Evolutionary conservation across 1,140 invertebrate species (phyloP).

Genomic region (Trachymyrmex septentrionalis): DNA sequence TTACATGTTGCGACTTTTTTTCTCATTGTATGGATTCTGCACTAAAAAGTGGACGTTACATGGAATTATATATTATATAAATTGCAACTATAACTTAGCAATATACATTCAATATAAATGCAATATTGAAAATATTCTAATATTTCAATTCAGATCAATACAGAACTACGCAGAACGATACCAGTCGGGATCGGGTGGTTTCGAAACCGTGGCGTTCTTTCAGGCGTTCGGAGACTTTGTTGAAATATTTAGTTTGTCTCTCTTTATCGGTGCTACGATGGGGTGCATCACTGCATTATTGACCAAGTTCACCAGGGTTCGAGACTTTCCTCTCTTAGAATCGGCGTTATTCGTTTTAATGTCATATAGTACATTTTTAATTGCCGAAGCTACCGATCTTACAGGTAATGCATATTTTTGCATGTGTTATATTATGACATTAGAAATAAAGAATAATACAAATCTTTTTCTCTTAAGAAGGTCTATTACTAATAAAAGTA

Average conservation of each 20-base stretch:
- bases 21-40: too few relatives aligned
- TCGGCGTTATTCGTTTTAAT: conserved; percentile 98
- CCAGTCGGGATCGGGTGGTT: conserved; percentile 91
- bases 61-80: neutral
- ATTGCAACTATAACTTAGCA: neutral
- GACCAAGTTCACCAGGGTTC: conserved; percentile 98
- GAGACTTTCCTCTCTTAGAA: conserved; percentile 98
- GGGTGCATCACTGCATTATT: conserved; percentile 97
- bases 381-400: conserved; percentile 97
- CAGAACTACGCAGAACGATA: conserved; percentile 95
- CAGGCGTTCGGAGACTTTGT: conserved; percentile 96
- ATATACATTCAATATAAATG: conserved; percentile 4
- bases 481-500: neutral
- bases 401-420: conserved; percentile 90
- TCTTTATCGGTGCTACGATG: conserved; percentile 96
- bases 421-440: neutral
- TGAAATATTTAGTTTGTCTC: conserved; percentile 96
- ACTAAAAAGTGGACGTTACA: conserved; percentile 49
- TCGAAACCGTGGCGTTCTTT: conserved; percentile 95
- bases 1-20: too few relatives aligned
- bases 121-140: conserved; percentile 32
- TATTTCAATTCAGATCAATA: conserved; percentile 92
- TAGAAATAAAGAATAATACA: neutral
- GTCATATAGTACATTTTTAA: conserved; percentile 99
- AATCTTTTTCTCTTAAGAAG: neutral